Evolutionary conservation across 2,797 vertebrate species (phyloP), one percentile per base, ranked within the genome.

Genomic region (Sarcoramphus papa): DNA sequence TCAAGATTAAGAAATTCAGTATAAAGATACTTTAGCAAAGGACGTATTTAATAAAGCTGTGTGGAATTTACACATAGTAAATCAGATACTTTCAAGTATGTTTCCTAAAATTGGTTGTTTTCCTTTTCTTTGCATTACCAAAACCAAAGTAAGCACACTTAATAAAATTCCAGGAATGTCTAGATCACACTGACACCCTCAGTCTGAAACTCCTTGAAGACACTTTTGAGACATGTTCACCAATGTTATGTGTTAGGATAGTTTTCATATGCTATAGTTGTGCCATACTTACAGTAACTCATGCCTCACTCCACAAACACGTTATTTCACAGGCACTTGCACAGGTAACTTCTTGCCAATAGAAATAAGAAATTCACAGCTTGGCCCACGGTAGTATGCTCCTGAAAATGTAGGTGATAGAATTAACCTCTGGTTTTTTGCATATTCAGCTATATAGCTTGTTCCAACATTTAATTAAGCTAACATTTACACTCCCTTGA

Each of bases 1-100:
- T 94, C 54, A 74, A 93, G 78, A 87, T 90, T 81, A 85, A 96
- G 73, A 96, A 95, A 91, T 79, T 92, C 41, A 89, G 45, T 78
- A n/a, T 87, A 92, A 92, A 96, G 48, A 65, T 83, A 83, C 48
- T 93, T 93, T 48, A 85, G 72, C 56, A 95, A 75, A 93, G 45
- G 72, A 73, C 3, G 3, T 59, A 28, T 94, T 96, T 96, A 93
- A 95, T 96, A 95, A 96, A 96, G 41, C 70, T 81, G 5, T 23
- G 5, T 70, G 86, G 93, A 95, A 96, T 93, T 96, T 79, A 72
- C 64, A 64, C 35, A 10, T 25, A 57, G 33, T 78, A 72, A 92
- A 91, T 91, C 43, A 91, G 59, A 57, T 64, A 78, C 85, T 88
- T 92, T 90, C 47, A 84, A 53, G 37, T 83, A 24, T 59, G 51